Conservation (phyloP, 2,888 invertebrate genomes). For the Chalcosyrphus nemorum region DNA sequence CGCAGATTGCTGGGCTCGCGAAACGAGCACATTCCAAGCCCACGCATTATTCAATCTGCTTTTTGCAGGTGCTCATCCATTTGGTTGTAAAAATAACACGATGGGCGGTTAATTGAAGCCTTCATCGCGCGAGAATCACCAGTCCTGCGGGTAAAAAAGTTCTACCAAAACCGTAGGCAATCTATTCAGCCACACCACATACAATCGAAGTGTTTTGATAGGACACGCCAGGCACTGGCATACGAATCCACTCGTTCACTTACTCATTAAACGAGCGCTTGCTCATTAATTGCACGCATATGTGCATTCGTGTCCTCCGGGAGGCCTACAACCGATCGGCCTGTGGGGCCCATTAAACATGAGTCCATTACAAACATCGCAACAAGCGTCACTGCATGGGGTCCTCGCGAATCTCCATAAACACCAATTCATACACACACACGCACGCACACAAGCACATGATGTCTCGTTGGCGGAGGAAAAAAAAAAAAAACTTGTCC, state of each 20-base stretch:
- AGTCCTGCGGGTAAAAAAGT: slow-evolving; percentile 27
- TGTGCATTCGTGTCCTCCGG: slow-evolving; percentile 25
- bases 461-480: neutral
- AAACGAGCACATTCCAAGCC: slow-evolving; percentile 59
- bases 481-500: slow-evolving; percentile 29
- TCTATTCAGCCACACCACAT: slow-evolving; percentile 41
- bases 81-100: slow-evolving; percentile 49
- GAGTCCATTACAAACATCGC: slow-evolving; percentile 65
- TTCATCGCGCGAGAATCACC: slow-evolving; percentile 61
- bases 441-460: no score
- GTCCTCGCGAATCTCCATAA: slow-evolving; percentile 62
- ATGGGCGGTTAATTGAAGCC: slow-evolving; percentile 72
- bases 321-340: slow-evolving; percentile 38
- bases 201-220: slow-evolving; percentile 70
- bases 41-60: slow-evolving; percentile 65
- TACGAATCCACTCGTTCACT: slow-evolving; percentile 41
- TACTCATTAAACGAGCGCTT: slow-evolving; percentile 57
- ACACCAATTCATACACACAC: slow-evolving; percentile 4
- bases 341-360: slow-evolving; percentile 71
- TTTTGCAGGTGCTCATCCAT: slow-evolving; percentile 62
- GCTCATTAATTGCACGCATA: slow-evolving; percentile 72
- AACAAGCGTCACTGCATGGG: slow-evolving; percentile 66
- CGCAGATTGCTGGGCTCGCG: slow-evolving; percentile 17
- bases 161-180: slow-evolving; percentile 20
- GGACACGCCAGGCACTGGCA: slow-evolving; percentile 52